Percentiles rank a stretch among this genome's conserved stretches.
Conservation (phyloP, 2,113 vertebrate genomes). For the Brachypodius melanocephalos region DNA sequence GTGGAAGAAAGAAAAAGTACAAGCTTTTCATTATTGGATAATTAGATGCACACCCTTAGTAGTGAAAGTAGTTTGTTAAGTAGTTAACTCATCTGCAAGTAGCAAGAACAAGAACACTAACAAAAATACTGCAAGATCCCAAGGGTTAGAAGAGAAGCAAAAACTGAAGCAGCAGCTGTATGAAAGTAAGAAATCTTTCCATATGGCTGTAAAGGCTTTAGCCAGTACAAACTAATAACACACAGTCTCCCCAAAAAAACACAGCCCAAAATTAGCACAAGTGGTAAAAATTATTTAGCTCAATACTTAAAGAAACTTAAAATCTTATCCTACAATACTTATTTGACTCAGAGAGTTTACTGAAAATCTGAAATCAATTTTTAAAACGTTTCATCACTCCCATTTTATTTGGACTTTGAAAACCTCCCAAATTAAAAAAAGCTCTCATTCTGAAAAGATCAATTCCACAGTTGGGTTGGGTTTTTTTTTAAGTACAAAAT, state of each 20-base stretch:
- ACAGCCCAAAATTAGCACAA: neutral
- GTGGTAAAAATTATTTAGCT: neutral
- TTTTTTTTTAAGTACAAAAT: neutral
- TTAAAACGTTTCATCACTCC: neutral
- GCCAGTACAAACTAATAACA: neutral
- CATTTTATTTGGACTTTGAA: neutral
- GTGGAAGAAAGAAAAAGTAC: neutral
- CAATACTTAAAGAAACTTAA: neutral
- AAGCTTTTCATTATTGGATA: neutral
- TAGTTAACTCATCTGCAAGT: neutral
- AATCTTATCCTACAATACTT: neutral
- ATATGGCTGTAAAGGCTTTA: neutral
- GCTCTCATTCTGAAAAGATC: neutral
- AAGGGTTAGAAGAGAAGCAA: neutral
- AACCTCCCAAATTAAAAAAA: neutral
- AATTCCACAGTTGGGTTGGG: neutral
- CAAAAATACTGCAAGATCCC: neutral
- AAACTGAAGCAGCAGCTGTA: neutral
- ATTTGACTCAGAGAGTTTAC: neutral
- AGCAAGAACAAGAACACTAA: neutral
- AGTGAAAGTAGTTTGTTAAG: conserved; percentile 5
- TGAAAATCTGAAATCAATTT: neutral
- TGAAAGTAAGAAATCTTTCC: neutral
- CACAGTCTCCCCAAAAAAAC: neutral
- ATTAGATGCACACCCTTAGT: neutral